Base-by-base conservation (phyloP, 2,113 vertebrate genomes). In the Solea solea region DNA sequence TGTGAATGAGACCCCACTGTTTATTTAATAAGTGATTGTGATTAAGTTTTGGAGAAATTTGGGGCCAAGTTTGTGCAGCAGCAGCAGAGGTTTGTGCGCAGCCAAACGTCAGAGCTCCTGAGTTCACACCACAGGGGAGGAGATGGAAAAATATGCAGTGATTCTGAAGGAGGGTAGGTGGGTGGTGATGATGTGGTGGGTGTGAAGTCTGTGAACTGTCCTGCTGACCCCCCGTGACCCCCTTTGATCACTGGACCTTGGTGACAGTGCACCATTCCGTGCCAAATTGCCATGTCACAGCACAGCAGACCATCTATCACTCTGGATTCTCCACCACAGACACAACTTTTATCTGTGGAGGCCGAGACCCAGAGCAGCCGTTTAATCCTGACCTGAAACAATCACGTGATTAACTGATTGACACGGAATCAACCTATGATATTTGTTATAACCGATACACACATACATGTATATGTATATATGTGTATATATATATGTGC, bases 201-300 rank as follows among this genome's bases (percentile, higher is more conserved):
- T 82, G 82, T 82, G 80, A 78, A 72, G 76, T 16, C 70, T 78
- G 69, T 53, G 57, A 84, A 67, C 69, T 63, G 78, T 89, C 78
- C 87, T 13, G 59, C 80, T 84, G 83, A 88, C 82, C 84, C 21
- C 70, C 84, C 8, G 56, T 0, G 69, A 61, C 81, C 63, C 46
- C 34, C 87, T 91, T 90, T 91, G 90, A 91, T 91, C 90, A 78
- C 66, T 77, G 83, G 72, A 76, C 68, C 82, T 64, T 34, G 82
- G 78, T 78, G 86, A 86, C 83, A 63, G 83, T 56, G 53, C 76
- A n/a, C 64, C 68, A 48, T 69, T 84, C 78, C 74, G 8, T 49
- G 64, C 68, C 78, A 81, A 88, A 89, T 88, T 74, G 78, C 80
- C 59, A 8, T 48, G 84, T 84, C 84, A 71, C 88, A 57, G 75